phyloP scores from a whole-genome alignment of 2,797 vertebrate genomes.

The Rhinogobio ventralis region DNA sequence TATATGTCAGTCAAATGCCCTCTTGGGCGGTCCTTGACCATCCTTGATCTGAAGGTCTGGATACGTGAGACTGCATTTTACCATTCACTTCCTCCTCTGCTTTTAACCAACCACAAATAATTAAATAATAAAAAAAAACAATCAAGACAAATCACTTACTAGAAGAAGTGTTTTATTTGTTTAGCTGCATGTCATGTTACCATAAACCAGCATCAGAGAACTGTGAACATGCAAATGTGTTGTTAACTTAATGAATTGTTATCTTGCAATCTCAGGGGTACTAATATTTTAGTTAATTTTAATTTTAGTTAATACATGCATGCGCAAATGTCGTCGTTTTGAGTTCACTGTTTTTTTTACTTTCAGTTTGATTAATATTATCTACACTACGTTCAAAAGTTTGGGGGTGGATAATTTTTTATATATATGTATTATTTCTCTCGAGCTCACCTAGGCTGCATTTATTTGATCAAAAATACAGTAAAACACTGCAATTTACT shows the following conservation, averaged over 20 bases:
- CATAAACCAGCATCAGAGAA: not conserved
- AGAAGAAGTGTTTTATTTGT: not conserved
- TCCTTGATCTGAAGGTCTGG: no score
- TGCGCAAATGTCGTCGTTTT: not conserved
- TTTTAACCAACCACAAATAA: not conserved
- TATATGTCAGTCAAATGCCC: no score
- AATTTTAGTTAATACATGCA: no score
- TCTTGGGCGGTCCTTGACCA: no score
- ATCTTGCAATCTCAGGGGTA: not conserved
- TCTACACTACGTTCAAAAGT: not conserved
- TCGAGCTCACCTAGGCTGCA: not conserved
- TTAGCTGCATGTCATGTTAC: not conserved
- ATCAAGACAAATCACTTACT: not conserved
- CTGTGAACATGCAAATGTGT: no score
- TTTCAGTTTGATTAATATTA: not conserved
- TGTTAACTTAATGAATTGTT: not conserved
- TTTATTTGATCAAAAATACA: no score
- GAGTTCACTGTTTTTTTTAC: not conserved
- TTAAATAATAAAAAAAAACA: not conserved
- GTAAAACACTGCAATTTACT: no score
- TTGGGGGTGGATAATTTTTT: not conserved
- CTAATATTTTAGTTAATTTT: not conserved
- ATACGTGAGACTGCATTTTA: not conserved
- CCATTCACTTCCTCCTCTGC: not conserved
- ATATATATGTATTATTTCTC: no score